Evolutionary conservation across 2,797 vertebrate species (phyloP), one percentile per base, ranked within the genome.

Genomic region (Syngnathus acus): DNA sequence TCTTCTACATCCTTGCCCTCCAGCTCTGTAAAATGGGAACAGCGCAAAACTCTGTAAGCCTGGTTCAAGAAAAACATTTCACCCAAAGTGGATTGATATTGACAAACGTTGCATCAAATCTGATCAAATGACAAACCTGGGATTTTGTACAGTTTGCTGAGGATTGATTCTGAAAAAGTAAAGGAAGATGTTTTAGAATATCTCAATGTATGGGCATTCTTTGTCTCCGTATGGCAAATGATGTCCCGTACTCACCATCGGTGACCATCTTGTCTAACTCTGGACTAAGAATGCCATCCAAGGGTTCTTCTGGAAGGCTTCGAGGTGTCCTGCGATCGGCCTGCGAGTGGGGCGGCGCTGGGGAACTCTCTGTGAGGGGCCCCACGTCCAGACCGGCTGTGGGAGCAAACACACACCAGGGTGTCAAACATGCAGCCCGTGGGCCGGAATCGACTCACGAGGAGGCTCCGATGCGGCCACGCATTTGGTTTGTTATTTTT

Each of bases 261-360:
- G 95, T 97, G 86, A 99, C 96, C 94, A 99, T 99, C 89, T 94
- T 98, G 93, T 99, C 97, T 19, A 99, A 89, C 70, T 99, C 97
- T 65, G 97, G 96, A 81, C 97, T 99, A 72, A 99, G 94, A 82
- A 99, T 96, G 61, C 94, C 94, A 65, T 98, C 97, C 70, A 99
- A 81, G 23, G 93, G 97, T 77, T 99, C 97, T 58, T 98, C 96
- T 64, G 89, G 90, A 68, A 96, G 73, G 8, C 93, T 88, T 40
- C 94, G 91, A 63, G 93, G 92, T 40, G 87, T 89, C 78, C 91
- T 93, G 40, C 67, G 93, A 70, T 68, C 90, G 66, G 88, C 84
- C 59, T 87, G 93, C 0, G 92, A 87, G 65, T 92, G 94, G 72
- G 92, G 88, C 71, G 90, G 77, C 69, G 90, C 88, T 9, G 93